Conservation (phyloP, 2,797 vertebrate species). For the Fratercula arctica region DNA sequence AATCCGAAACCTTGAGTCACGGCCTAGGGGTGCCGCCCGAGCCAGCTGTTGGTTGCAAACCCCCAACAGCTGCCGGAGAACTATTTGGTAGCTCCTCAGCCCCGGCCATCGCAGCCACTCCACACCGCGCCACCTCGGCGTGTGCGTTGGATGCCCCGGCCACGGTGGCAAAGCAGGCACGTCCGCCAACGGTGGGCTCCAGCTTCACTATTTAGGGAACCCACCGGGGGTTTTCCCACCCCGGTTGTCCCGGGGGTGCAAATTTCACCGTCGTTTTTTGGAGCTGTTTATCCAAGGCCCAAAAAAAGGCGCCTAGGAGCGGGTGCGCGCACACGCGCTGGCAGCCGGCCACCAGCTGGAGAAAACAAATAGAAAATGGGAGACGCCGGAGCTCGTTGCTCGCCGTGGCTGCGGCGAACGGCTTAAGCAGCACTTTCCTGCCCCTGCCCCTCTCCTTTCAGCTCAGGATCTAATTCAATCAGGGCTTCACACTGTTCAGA, state of each 20-base stretch:
- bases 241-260: neutral
- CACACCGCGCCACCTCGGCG: rapidly evolving
- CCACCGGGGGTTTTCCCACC: rapidly evolving
- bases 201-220: rapidly evolving
- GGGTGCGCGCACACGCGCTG: too few species aligned
- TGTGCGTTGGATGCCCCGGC: rapidly evolving
- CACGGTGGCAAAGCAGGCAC: neutral
- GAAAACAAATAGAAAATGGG: neutral
- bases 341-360: neutral
- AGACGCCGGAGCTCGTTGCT: neutral
- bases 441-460: conserved; percentile 49
- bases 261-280: neutral
- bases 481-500: conserved; percentile 31
- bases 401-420: neutral
- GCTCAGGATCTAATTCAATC: conserved; percentile 9
- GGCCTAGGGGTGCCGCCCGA: neutral
- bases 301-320: rapidly evolving
- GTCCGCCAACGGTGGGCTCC: rapidly evolving
- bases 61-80: neutral
- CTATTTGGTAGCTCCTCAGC: rapidly evolving
- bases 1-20: neutral
- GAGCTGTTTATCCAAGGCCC: neutral
- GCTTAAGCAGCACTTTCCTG: conserved; percentile 37
- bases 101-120: rapidly evolving
- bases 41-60: neutral